Base-by-base conservation (phyloP, 2,888 invertebrate species). In the Drosophila melanosoma region DNA sequence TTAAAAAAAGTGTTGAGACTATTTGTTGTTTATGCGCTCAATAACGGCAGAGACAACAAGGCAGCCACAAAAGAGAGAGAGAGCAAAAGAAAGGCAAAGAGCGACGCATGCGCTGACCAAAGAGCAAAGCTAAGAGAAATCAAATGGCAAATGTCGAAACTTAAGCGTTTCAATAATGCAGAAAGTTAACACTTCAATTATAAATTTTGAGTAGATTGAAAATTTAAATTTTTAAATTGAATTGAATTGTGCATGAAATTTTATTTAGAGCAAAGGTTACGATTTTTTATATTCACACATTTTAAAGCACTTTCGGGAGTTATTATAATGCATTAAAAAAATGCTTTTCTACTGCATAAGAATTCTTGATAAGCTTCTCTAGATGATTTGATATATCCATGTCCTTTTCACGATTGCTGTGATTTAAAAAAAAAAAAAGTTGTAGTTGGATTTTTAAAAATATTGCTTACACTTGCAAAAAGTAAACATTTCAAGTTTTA, bases 21-120 rank as follows among this genome's bases (percentile, higher is more conserved):
- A 65, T 67, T 73, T 70, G 69, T 79, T 81, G 79, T 81, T 81
- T 71, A 70, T 76, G 67, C 67, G 66, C 42, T 56, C 45, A 54
- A 52, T 49, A 29, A 45, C 51, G 53, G 29, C 65, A 35, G 29
- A 36, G 52, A 23, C 32, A 69, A 10, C 45, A 49, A 66, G 29
- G 32, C 6, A 20, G n/a, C 11, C 11, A 17, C 12, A 49, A 7
- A 33, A 17, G 11, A 45, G 33, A 5, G 29, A 35, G 33, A 23
- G 35, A 48, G 38, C 29, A 40, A 38, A 26, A 48, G 12, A 15
- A 33, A 42, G 33, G 54, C 15, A 26, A 15, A 17, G n/a, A 7
- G n/a, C 23, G 2, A 49, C 51, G 76, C 78, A 49, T 73, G 76
- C 76, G 76, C 32, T 11, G 7, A 6, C 8, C 1, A 0, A 32